Evolutionary conservation across 2,888 invertebrate genomes (phyloP), one percentile per base, ranked within the genome.

Genomic region (Acanthacorydalis orientalis): DNA sequence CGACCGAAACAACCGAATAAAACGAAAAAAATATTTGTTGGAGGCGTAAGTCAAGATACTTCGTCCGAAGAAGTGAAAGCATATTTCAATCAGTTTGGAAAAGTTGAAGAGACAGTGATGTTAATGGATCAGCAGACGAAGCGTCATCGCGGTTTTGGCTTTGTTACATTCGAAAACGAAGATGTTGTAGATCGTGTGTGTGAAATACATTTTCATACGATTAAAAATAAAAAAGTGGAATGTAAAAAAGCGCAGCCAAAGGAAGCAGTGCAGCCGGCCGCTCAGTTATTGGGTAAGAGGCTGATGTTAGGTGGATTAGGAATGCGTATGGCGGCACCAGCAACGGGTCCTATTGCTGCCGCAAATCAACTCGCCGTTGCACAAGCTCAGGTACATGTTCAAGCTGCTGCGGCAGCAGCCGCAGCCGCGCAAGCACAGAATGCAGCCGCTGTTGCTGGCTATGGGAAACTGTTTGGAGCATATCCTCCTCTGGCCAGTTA

Each of bases 51-150:
- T 49, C 90, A 90, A 65, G 90, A 90, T 69, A 90, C 90, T 2
- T 85, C 87, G 32, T 85, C 87, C 47, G 90, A 90, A 49, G 90
- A 90, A 66, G 89, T 90, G 7, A 84, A 88, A 64, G 83, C 84
- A 35, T 90, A 89, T 67, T 90, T 90, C 74, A 80, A 80, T 54
- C 88, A 89, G 66, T 90, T 88, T 64, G 90, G 90, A 14, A 82
- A 83, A 60, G 89, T 88, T 15, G 89, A 89, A 62, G 90, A 90
- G 66, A 87, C 89, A 31, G 89, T 89, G 14, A 89, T 90, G 89
- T 73, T 90, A 55, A 90, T 90, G 89, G 89, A 90, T 64, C 89
- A 90, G 68, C 89, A 90, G 67, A 90, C 90, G 32, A 89, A 89
- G 61, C 78, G 90, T 49, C 89, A 90, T 64, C 76, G 90, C 47